These are phyloP conservation scores for Grammomys surdaster DNA, from an alignment of 2,113 vertebrate genomes.

Conservation along the genomic window DNA sequence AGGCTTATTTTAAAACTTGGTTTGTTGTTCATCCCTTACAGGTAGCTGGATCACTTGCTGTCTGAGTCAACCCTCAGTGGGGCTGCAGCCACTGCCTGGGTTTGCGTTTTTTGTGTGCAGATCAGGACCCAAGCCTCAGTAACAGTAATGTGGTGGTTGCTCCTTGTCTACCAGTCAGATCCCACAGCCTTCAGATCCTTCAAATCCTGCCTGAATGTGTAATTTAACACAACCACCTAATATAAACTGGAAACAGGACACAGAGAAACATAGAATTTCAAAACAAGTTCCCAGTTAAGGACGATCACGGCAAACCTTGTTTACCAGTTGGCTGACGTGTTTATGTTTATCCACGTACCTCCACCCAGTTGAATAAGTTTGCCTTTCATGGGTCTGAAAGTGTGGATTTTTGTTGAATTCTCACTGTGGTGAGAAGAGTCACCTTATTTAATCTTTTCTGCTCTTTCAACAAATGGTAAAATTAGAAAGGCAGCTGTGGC, in stretches of 20 bases:
- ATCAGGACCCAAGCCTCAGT: not conserved
- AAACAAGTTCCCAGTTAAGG: slow-evolving; percentile 53
- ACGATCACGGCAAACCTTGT: slow-evolving; percentile 57
- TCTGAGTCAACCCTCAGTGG: not conserved
- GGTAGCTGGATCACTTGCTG: not conserved
- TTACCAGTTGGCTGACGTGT: slow-evolving; percentile 46
- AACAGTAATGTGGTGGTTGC: not conserved
- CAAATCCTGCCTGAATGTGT: not conserved
- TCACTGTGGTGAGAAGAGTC: not conserved
- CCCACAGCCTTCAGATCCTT: slow-evolving; percentile 28
- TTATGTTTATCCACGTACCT: not conserved
- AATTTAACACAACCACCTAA: slow-evolving; percentile 59
- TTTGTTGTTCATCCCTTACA: not conserved
- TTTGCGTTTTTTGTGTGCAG: not conserved
- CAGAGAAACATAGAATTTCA: slow-evolving; percentile 61
- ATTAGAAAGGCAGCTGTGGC: not conserved
- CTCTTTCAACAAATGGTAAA: not conserved
- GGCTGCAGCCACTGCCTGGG: not conserved
- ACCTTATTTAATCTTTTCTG: slow-evolving; percentile 38
- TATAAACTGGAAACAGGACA: slow-evolving; percentile 49
- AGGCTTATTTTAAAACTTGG: not conserved
- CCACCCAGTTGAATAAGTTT: not conserved
- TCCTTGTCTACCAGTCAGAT: not conserved
- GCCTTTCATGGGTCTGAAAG: slow-evolving; percentile 19
- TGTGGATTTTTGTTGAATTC: slow-evolving; percentile 35